Evolutionary conservation across 2,888 invertebrate species (phyloP), one percentile per base, ranked within the genome.

Genomic region (Agrochola macilenta): DNA sequence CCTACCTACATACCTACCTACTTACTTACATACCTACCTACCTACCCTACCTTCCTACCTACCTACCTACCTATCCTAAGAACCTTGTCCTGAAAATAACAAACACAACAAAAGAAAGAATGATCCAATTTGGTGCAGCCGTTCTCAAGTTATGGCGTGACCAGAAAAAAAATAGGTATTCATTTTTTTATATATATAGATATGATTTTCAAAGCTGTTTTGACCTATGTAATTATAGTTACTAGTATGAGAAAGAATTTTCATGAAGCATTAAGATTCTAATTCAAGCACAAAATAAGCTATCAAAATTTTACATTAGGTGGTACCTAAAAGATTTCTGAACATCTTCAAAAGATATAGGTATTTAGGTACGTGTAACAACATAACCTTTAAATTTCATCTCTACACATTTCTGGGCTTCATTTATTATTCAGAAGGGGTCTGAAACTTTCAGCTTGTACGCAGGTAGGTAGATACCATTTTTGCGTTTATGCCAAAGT

Each of bases 351-450:
- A 78, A 79, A 35, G 57, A 63, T 23, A 39, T 58, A 60, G 35
- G 52, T 60, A 82, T 58, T 60, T 58, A 61, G 46, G 30, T 54
- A 57, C 39, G 49, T 64, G 30, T 26, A 39, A n/a, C 54, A 39
- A 71, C 54, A 60, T 75, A 71, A 78, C 69, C 64, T 77, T 79
- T 78, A 75, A 79, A 69, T 70, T 69, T 74, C 58, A 80, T 78
- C 77, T 68, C 58, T 74, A 79, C 60, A 74, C 43, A 69, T 79
- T 79, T 69, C 71, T 52, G 69, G 39, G 54, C 69, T 64, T 74
- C 64, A 52, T 82, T 74, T 79, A 83, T 74, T 69, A 82, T 82
- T 82, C 84, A 82, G 30, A 30, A 60, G 54, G 74, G 54, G 54
- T 81, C 63, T 26, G 71, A 64, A 79, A 84, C 65, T 83, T 83